Evolutionary conservation across 2,888 invertebrate species (phyloP), one percentile per base, ranked within the genome.

Genomic region (Drosophila monieri): DNA sequence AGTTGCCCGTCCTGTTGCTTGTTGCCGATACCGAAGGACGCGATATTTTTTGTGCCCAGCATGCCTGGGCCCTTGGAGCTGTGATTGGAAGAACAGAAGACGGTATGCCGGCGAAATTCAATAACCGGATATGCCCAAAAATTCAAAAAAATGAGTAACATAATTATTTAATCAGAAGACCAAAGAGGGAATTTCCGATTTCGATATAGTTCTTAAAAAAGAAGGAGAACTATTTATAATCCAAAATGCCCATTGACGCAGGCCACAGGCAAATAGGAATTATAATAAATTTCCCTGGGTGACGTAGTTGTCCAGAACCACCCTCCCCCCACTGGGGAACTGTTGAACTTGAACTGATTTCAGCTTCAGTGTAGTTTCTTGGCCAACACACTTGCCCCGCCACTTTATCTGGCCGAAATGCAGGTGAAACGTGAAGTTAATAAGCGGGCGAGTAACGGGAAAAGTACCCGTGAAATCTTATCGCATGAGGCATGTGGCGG

Each of bases 31-130:
- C 64, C 64, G 64, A 68, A 73, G 74, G 72, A 51, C 56, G 78
- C 76, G 70, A 79, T 80, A 80, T 83, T 78, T 80, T 74, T 73
- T n/a, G 67, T 55, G 64, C 73, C 54, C 62, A 83, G 70, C 64
- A 74, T 57, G 72, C 49, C 35, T 21, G 5, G 62, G 5, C 10
- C 48, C 68, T 64, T 49, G 68, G 71, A 51, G 32, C 39, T 23
- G 60, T 23, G 64, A 61, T 64, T 51, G 61, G 35, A 23, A 51
- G 44, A 44, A n/a, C 44, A 60, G 44, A 43, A n/a, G 30, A 10
- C 25, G 21, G 44, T 15, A 37, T 43, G 44, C 32, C 37, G 35
- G 25, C 8, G n/a, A 30, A 23, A 44, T n/a, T n/a, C n/a, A 3
- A 14, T 6, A 18, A 39, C 23, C 30, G 21, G 21, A 32, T 10